Base-by-base conservation (phyloP, 2,113 vertebrate species). In the Pachypanchax playfairii region DNA sequence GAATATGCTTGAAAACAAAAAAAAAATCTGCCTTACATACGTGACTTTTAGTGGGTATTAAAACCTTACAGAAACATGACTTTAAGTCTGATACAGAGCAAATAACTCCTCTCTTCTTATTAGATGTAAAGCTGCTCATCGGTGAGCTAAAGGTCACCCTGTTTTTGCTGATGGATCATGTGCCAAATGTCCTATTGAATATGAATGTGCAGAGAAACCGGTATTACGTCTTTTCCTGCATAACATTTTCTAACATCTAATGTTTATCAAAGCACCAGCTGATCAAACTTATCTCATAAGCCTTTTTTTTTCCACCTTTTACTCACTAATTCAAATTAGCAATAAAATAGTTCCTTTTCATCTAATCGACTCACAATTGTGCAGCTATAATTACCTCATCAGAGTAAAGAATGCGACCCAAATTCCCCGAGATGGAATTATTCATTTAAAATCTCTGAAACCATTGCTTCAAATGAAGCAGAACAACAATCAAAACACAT, bases 131-230 rank as follows among this genome's bases (percentile, higher is more conserved):
- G 76, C 42, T 33, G 35, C 52, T 69, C 58, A 68, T 70, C 52
- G 42, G 41, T 56, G 25, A 35, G 31, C 55, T 65, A 79, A 84
- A 83, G 83, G 83, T 82, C 66, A 79, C 4, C 49, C 39, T 61
- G 66, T 63, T 70, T 79, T 61, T n/a, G 26, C 63, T 72, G 70
- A 79, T 65, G 63, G 69, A 80, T 83, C 39, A 57, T 73, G 65
- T 68, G 54, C 39, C 71, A 61, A 70, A 33, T 57, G 28, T 49
- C 43, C 50, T 28, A 76, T 42, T 11, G 35, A 70, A 75, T 71
- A 71, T 58, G 42, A 85, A 69, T 44, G 54, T 62, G 65, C 54
- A 53, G 44, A 18, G 47, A 46, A 63, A 63, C 64, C 43, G 56
- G 55, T 70, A 54, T 67, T 55, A 68, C 75, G 68, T 70, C 55